phyloP scores from a whole-genome alignment of 2,797 vertebrate genomes.

The Vireo griseus region DNA sequence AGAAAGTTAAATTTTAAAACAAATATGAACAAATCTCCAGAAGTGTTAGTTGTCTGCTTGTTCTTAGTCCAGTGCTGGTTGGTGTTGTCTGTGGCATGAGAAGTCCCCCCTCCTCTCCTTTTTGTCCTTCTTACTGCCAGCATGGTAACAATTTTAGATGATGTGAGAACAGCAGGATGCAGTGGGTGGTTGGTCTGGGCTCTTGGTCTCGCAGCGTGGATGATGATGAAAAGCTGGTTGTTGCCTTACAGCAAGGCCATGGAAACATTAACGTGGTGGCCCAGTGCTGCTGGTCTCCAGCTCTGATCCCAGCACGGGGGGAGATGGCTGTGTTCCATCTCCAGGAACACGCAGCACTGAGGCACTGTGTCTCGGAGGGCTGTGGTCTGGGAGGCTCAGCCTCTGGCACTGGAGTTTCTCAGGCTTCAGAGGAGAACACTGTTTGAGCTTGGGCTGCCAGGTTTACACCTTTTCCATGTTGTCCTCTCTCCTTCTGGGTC shows the following conservation, averaged over 20 bases:
- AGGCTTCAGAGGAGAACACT: neutral
- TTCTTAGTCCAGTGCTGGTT: neutral
- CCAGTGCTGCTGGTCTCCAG: fast-evolving
- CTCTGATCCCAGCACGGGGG: fast-evolving
- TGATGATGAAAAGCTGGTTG: neutral
- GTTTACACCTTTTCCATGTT: neutral
- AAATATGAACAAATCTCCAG: neutral
- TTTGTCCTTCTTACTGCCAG: neutral
- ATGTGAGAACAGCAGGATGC: neutral
- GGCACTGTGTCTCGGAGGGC: fast-evolving
- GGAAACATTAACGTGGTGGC: neutral
- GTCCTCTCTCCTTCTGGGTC: neutral
- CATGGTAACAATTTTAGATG: neutral
- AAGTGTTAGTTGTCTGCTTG: neutral
- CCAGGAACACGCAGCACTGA: fast-evolving
- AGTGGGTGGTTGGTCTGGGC: neutral
- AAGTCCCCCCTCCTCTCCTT: fast-evolving
- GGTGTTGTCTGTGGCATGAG: neutral
- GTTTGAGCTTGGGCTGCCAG: neutral
- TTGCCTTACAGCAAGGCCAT: neutral
- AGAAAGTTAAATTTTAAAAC: neutral
- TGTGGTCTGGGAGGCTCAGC: fast-evolving
- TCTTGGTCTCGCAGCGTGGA: neutral
- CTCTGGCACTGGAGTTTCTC: neutral
- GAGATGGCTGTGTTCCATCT: neutral